Evolutionary conservation across 2,888 invertebrate species (phyloP).

Genomic region (Julus scandinavius): DNA sequence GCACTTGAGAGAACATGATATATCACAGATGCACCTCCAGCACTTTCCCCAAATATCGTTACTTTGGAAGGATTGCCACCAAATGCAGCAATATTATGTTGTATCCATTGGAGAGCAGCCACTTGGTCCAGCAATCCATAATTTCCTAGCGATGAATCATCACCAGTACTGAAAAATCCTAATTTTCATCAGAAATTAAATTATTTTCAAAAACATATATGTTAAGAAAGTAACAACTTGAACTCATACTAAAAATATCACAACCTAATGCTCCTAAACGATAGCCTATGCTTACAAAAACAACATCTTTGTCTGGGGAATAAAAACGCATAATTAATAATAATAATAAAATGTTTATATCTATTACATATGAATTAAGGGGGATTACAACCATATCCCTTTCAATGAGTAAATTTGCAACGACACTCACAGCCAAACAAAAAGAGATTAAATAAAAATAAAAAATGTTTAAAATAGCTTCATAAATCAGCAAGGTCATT

Average conservation of each 20-base stretch:
- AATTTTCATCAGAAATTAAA: neutral
- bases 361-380: no score
- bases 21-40: conserved; percentile 51
- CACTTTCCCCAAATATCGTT: conserved; percentile 55
- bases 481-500: no score
- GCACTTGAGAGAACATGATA: conserved; percentile 50
- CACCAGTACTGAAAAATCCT: conserved; percentile 56
- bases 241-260: conserved; percentile 43
- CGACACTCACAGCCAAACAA: no score
- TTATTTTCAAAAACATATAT: neutral
- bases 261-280: conserved; percentile 59
- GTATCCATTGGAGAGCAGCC: conserved; percentile 53
- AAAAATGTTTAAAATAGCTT: no score
- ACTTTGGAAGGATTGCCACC: conserved; percentile 52
- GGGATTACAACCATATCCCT: no score
- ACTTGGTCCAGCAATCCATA: conserved; percentile 55
- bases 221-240: neutral
- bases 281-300: conserved; percentile 59
- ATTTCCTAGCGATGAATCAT: conserved; percentile 47
- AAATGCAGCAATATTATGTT: conserved; percentile 54
- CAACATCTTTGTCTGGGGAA: conserved; percentile 37
- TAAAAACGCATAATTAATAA: neutral
- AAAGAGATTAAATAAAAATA: no score
- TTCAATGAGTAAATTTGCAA: no score
- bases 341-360: no score